Percentiles rank a stretch among this genome's conserved stretches.
These are phyloP conservation scores for Gopherus flavomarginatus DNA, from an alignment of 2,113 vertebrate genomes.

Conservation along the genomic window DNA sequence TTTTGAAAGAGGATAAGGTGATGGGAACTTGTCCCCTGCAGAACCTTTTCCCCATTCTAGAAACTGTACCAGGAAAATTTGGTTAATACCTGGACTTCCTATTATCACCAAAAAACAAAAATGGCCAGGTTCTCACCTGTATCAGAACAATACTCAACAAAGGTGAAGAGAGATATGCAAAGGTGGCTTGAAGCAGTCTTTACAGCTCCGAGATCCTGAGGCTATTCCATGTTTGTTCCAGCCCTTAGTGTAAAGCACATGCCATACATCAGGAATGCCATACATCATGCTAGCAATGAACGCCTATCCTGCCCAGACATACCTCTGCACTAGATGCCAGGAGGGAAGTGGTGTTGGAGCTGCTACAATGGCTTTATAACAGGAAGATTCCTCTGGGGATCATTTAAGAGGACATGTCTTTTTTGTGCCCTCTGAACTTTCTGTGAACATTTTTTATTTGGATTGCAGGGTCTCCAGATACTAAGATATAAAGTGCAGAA, in stretches of 20 bases:
- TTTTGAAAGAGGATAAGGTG: not conserved
- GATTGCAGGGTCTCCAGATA: not conserved
- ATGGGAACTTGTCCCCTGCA: not conserved
- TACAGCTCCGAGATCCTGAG: not conserved
- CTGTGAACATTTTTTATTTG: not conserved
- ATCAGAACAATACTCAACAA: not conserved
- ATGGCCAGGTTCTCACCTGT: not conserved
- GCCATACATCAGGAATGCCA: not conserved
- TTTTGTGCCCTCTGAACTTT: not conserved
- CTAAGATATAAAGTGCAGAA: not conserved
- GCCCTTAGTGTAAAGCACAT: not conserved
- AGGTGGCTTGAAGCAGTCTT: not conserved
- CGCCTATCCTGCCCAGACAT: not conserved
- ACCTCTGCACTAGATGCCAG: not conserved
- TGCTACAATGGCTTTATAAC: not conserved
- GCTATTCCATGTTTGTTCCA: too few species aligned
- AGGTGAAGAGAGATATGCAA: not conserved
- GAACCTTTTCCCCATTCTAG: not conserved
- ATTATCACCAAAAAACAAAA: not conserved
- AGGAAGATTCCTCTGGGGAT: not conserved
- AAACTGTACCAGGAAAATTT: not conserved
- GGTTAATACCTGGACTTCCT: not conserved
- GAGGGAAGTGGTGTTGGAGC: not conserved
- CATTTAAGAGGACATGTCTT: not conserved
- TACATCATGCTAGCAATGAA: not conserved